Base-by-base conservation (phyloP, 2,797 vertebrate genomes). In the Dendrocincla tyrannina region DNA sequence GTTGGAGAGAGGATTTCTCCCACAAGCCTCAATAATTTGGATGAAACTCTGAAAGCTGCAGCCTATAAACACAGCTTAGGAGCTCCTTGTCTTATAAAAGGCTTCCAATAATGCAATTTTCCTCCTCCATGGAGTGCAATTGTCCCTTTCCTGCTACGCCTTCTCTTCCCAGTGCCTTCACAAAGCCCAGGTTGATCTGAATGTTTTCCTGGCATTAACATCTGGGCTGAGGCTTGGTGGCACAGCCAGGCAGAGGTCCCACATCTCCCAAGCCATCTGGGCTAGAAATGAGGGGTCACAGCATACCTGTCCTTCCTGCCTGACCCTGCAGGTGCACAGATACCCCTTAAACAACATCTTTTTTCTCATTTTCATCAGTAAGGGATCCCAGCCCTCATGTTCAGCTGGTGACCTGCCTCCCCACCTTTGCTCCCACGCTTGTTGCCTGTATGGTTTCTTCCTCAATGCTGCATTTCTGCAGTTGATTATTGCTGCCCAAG, bases 381-480 rank as follows among this genome's bases (percentile, higher is more conserved):
- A 70, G 13, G 56, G 20, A 24, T 3, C 13, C 11, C n/a, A 66
- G 8, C 7, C 42, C 15, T 32, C 1, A 0, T 14, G 33, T 52
- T 42, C 63, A 70, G 27, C 13, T 58, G 32, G 7, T 39, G 33
- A 63, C 49, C 44, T 75, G 42, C 24, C 18, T 12, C 20, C 11
- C 47, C n/a, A 41, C 42, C 37, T 80, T 30, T 67, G 28, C 39
- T 76, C 33, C 7, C 55, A 63, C 49, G 13, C 15, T 53, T 53
- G 53, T 33, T 85, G 22, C 42, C 60, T 27, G 2, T 37, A n/a
- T 8, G 2, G 1, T 37, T 77, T 37, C 56, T 47, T 62, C 33
- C 72, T 66, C 39, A 44, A 0, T 35, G 16, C 62, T 24, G 18
- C 52, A 27, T 70, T 79, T 49, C 42, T 70, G 52, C 24, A 16